A percentile compares a stretch with the other conserved stretches of the same genome.
phyloP scores from a whole-genome alignment of 2,888 invertebrate genomes.

The Mythimna loreyi region DNA sequence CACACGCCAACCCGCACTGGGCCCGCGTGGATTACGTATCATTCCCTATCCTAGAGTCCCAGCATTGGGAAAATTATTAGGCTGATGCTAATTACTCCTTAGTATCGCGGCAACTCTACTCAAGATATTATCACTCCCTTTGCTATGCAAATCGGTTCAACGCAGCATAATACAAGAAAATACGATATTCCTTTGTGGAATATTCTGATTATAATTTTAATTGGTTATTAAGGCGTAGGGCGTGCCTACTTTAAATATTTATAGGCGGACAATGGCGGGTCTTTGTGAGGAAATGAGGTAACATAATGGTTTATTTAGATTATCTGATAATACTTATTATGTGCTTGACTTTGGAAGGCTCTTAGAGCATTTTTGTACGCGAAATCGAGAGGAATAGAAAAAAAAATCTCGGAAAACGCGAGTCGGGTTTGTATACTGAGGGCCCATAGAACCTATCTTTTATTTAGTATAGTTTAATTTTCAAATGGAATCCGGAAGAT shows the following conservation, averaged over 20 bases:
- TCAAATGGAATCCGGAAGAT: no score
- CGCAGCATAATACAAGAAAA: slow-evolving; percentile 50
- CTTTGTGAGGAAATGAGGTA: slow-evolving; percentile 1
- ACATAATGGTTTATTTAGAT: slow-evolving; percentile 22
- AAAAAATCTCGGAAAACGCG: no score
- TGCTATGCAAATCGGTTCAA: slow-evolving; percentile 49
- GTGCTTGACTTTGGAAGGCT: no score
- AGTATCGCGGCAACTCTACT: neutral
- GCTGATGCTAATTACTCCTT: slow-evolving; percentile 8
- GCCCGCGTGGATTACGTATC: no score
- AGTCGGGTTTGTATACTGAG: no score
- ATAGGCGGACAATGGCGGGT: slow-evolving; percentile 22
- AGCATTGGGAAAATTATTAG: no score
- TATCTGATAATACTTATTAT: neutral
- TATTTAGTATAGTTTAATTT: no score
- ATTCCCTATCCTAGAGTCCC: no score
- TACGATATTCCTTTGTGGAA: slow-evolving; percentile 47
- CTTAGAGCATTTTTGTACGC: no score
- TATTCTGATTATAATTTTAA: slow-evolving; percentile 60
- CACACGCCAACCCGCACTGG: no score
- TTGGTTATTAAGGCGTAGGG: slow-evolving; percentile 43
- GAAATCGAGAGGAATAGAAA: no score
- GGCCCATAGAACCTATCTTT: no score
- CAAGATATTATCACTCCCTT: slow-evolving; percentile 34
- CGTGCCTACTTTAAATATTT: slow-evolving; percentile 46